Percentiles rank a stretch among this genome's conserved stretches.
These are phyloP conservation scores for Bufo gargarizans DNA, from an alignment of 2,113 vertebrate species.

Conservation along the genomic window DNA sequence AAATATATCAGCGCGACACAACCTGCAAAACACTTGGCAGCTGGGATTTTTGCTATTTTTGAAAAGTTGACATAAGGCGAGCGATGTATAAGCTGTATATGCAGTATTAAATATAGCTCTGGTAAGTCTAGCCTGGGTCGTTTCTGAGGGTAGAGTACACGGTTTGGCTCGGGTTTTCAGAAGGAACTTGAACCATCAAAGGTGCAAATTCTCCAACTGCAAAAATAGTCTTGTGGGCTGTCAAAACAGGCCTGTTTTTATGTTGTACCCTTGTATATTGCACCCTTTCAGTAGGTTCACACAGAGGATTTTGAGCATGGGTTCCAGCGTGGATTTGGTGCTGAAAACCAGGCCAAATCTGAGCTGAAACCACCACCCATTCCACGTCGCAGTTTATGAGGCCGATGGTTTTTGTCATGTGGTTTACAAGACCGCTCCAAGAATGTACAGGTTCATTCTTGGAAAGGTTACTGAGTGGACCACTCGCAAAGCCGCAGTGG, in stretches of 20 bases:
- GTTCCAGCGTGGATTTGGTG: too few species aligned
- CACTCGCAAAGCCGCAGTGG: too few species aligned
- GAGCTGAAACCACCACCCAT: too few species aligned
- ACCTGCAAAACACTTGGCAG: conserved; percentile 1
- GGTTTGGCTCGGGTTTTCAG: conserved; percentile 3
- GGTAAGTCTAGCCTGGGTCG: conserved; percentile 4
- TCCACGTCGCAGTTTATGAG: too few species aligned
- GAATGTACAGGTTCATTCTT: too few species aligned
- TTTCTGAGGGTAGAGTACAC: background rate
- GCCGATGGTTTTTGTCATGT: too few species aligned
- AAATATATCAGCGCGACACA: conserved; percentile 11
- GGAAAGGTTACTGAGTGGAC: too few species aligned
- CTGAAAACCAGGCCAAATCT: too few species aligned
- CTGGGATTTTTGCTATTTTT: conserved; percentile 24
- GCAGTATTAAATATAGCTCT: conserved; percentile 29
- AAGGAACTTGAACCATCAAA: background rate
- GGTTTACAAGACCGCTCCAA: too few species aligned
- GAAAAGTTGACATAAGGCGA: background rate
- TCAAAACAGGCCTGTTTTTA: background rate
- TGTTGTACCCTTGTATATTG: background rate
- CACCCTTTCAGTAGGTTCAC: too few species aligned
- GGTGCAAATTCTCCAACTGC: background rate
- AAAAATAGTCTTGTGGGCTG: conserved; percentile 12
- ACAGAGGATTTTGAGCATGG: too few species aligned
- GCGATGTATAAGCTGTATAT: conserved; percentile 7